phyloP scores from a whole-genome alignment of 2,113 vertebrate genomes.

The Hyaena hyaena region DNA sequence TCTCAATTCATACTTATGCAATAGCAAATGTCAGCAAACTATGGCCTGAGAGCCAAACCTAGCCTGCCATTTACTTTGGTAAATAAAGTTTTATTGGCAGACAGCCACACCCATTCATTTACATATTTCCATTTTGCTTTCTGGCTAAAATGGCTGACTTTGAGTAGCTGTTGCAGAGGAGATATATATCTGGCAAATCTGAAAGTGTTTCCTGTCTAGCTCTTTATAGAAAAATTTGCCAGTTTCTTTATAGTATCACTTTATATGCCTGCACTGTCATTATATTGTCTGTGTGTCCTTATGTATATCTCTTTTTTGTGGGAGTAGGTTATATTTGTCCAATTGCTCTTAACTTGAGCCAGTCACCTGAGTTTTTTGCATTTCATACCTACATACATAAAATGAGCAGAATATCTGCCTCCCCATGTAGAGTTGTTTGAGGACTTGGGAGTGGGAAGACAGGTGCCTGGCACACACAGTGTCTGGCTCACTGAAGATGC shows the following conservation, averaged over 20 bases:
- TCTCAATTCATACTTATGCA: not conserved
- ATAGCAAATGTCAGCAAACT: not conserved
- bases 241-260: rapidly evolving
- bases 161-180: not conserved
- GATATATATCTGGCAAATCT: not conserved
- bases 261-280: no score
- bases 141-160: not conserved
- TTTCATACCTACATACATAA: not conserved
- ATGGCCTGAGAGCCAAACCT: not conserved
- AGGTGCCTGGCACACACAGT: rapidly evolving
- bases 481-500: not conserved
- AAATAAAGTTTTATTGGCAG: conserved; percentile 40
- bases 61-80: not conserved
- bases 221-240: not conserved
- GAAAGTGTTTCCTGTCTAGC: not conserved
- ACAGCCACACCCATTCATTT: not conserved
- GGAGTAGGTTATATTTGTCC: not conserved
- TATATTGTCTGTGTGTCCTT: not conserved
- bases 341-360: not conserved
- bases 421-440: not conserved
- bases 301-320: rapidly evolving
- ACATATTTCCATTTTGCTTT: not conserved
- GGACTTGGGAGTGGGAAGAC: rapidly evolving
- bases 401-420: not conserved
- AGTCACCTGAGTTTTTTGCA: not conserved